Base-by-base conservation (phyloP, 2,797 vertebrate genomes). In the Sebastes hubbsi region DNA sequence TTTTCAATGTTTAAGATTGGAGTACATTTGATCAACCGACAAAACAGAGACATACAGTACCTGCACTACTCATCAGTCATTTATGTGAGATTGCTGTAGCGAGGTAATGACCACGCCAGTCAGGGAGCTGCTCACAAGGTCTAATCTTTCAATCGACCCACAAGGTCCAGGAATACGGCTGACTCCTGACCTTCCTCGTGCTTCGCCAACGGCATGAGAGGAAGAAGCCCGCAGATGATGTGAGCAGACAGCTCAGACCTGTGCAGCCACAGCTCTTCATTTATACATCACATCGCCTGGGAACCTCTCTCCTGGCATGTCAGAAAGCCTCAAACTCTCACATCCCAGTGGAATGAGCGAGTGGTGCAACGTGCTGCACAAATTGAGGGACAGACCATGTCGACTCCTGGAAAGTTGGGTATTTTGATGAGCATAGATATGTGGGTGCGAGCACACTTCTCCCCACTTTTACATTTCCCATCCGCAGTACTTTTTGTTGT, bases 241-340 rank as follows among this genome's bases (percentile, higher is more conserved):
- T 52, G 74, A 90, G 77, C 18, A 49, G 92, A 92, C 91, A 92
- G 89, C 84, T 82, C 77, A 32, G 84, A 72, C 74, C 61, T 56
- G 60, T 60, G 76, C 75, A 78, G 82, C 72, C 77, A 74, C 80
- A 82, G 74, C 84, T 91, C 80, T 89, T 94, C 85, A 86, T 89
- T 92, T 92, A 89, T 90, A 89, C 75, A 91, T 90, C 75, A 67
- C 80, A 65, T 63, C 2, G 9, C 65, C 69, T 1, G 67, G 77
- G 62, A 89, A 78, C 76, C 72, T 86, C 56, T 83, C 54, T 77
- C 82, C 77, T 54, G 63, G 75, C 75, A 79, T 74, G 80, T 80
- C 88, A 88, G 75, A 87, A 86, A 84, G 54, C 42, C 65, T 90
- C 71, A 72, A 55, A 71, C 27, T 83, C 78, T 63, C 42, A 55